Conservation (phyloP, 2,797 vertebrate genomes). For the Eutrigla gurnardus region DNA sequence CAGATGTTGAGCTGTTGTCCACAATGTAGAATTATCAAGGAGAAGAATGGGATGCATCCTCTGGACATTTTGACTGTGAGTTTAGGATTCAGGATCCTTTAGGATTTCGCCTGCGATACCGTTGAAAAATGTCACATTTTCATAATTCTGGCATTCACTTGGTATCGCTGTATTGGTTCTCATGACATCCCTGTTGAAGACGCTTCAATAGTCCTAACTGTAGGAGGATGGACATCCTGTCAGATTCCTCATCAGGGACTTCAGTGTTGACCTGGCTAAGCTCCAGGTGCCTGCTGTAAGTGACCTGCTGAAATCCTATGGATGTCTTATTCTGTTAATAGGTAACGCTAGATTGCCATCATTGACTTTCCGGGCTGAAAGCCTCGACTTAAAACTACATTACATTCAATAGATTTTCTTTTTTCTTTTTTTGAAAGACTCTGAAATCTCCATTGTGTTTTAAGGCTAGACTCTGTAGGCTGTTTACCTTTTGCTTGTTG, state of each 20-base stretch:
- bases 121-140: no score
- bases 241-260: conserved; percentile 31
- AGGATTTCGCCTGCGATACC: no score
- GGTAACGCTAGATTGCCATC: neutral
- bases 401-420: neutral
- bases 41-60: neutral
- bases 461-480: neutral
- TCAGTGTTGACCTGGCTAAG: conserved; percentile 42
- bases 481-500: no score
- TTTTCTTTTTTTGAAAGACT: neutral
- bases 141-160: neutral
- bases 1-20: neutral
- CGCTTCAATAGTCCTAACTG: neutral
- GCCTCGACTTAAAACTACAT: neutral
- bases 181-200: neutral
- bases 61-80: no score
- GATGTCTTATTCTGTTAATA: conserved; percentile 3
- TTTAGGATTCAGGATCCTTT: no score
- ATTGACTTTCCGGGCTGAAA: neutral
- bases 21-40: neutral
- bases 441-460: neutral
- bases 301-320: neutral
- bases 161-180: neutral
- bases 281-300: conserved; percentile 37
- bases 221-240: conserved; percentile 16